Evolutionary conservation across 2,888 invertebrate species (phyloP).

Genomic region (Darwinula stevensoni): DNA sequence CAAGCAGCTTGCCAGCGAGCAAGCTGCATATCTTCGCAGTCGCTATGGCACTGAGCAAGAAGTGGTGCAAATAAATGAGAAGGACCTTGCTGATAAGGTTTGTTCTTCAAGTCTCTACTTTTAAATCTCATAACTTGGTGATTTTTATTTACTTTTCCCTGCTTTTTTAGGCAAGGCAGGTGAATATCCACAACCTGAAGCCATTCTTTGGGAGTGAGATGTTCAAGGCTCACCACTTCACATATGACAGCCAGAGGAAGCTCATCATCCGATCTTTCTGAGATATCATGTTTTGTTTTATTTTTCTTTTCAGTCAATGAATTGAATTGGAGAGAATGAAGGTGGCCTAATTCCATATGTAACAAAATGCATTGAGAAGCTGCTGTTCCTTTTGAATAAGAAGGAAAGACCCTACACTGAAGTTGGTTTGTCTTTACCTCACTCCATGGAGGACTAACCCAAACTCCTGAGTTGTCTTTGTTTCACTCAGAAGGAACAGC

Average conservation of each 20-base stretch:
- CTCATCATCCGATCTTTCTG: slow-evolving; percentile 41
- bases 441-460: no score
- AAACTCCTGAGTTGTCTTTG: no score
- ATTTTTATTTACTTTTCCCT: slow-evolving; percentile 5
- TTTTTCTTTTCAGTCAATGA: no score
- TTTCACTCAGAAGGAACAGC: no score
- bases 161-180: slow-evolving; percentile 47
- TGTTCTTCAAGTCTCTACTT: slow-evolving; percentile 7
- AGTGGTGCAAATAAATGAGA: slow-evolving; percentile 54
- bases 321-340: no score
- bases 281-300: no score
- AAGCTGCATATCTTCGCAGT: slow-evolving; percentile 35
- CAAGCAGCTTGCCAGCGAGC: slow-evolving; percentile 70
- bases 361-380: no score
- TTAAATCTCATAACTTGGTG: neutral
- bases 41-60: slow-evolving; percentile 23
- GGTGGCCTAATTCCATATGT: no score
- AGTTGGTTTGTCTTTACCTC: no score
- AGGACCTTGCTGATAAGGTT: slow-evolving; percentile 44
- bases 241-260: slow-evolving; percentile 50
- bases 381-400: no score
- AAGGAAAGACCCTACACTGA: no score
- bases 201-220: slow-evolving; percentile 71
- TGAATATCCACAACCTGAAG: slow-evolving; percentile 60
- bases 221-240: slow-evolving; percentile 62